These are phyloP conservation scores for Heliocidaris tuberculata DNA, from an alignment of 35 echinoderm and acorn worm species.

Conservation along the genomic window DNA sequence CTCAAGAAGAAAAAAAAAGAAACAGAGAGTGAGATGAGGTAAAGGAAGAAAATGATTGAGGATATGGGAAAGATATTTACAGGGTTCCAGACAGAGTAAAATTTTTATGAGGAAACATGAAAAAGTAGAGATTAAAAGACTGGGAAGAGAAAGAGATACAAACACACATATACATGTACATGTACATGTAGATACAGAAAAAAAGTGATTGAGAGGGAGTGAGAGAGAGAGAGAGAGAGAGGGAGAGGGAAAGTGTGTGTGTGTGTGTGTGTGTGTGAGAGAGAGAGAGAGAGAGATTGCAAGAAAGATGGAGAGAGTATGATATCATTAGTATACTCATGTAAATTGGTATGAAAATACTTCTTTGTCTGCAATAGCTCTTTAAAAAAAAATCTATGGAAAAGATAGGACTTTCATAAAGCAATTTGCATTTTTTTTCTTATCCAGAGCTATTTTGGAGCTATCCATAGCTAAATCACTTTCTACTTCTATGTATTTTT, in stretches of 20 bases:
- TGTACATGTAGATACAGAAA: neutral
- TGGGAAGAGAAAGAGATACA: too few species aligned
- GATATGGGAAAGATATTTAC: neutral
- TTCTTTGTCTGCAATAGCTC: too few species aligned
- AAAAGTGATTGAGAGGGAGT: neutral
- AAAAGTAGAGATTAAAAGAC: neutral
- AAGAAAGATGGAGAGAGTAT: neutral
- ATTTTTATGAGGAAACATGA: neutral
- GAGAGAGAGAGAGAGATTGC: neutral
- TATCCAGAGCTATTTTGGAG: too few species aligned
- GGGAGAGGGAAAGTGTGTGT: too few species aligned
- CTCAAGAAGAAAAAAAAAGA: neutral
- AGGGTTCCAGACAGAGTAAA: neutral
- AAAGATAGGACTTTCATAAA: too few species aligned
- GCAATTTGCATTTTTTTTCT: too few species aligned
- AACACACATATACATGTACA: too few species aligned
- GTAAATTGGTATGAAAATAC: too few species aligned
- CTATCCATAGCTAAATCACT: too few species aligned
- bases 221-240: neutral
- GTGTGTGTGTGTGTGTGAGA: neutral
- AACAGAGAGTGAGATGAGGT: neutral
- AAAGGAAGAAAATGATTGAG: neutral
- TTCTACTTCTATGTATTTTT: too few species aligned
- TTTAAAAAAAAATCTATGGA: too few species aligned
- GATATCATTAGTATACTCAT: neutral